Base-by-base conservation (phyloP, 2,113 vertebrate species). In the Nanger granti region DNA sequence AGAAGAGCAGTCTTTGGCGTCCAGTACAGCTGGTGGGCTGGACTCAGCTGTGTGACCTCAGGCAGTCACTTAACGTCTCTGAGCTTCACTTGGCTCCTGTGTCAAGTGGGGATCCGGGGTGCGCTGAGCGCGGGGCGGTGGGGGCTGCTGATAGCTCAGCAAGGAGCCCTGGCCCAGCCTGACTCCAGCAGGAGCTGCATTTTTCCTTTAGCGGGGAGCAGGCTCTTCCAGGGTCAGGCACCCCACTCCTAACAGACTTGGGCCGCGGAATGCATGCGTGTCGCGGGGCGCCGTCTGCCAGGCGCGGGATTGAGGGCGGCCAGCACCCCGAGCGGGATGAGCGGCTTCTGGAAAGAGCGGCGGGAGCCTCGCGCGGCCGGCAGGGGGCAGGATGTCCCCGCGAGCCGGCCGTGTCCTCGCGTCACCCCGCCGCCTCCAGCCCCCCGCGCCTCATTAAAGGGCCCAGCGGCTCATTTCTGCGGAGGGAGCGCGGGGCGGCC, bases 361-460 rank as follows among this genome's bases (percentile, higher is more conserved):
- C 29, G 2, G 54, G 83, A 8, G 59, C 89, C 92, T 1, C 26
- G 66, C 8, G 15, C 12, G 41, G 94, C 95, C 98, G 37, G 97
- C 96, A 98, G 98, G 97, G 97, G 98, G 96, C 98, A 97, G 98
- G 91, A 47, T 93, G 95, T 9, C 49, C 37, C 94, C 96, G 80
- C 83, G 57, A 66, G 93, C 69, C 2, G 79, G 17, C 29, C 0
- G 49, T 97, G 98, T 98, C 98, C 98, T 89, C 95, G 89, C 5
- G 17, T 98, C 97, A 97, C 97, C 98, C 96, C 37, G 93, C 59
- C 59, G 69, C 57, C 93, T 82, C 55, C 86, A 26, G 94, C 59
- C 84, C 80, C 87, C 80, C 62, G 59, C 76, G 52, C 89, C 82
- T 76, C 62, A 0, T 93, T 93, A 91, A 95, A 93, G 96, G 95